These are phyloP conservation scores for Arctocebus calabarensis DNA, from an alignment of 2,797 vertebrate species.

Conservation along the genomic window DNA sequence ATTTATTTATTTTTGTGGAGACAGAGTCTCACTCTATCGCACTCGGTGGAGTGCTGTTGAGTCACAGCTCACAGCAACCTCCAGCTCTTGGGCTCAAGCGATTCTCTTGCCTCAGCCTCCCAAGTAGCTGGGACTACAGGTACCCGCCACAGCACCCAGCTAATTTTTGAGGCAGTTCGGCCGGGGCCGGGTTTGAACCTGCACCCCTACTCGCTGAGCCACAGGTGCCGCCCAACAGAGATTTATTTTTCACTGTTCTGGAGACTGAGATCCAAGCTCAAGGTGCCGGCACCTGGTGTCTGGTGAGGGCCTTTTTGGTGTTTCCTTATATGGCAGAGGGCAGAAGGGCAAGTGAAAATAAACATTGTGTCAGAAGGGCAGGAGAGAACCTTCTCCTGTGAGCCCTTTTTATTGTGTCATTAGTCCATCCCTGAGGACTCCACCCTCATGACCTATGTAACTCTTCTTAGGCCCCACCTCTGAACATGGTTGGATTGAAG, in stretches of 20 bases:
- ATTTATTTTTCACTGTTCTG: not conserved
- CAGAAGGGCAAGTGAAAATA: not conserved
- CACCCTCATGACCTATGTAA: not conserved
- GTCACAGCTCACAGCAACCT: too few species aligned
- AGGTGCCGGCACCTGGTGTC: not conserved
- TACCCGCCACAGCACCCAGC: too few species aligned
- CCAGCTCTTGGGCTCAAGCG: too few species aligned
- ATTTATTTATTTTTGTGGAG: too few species aligned
- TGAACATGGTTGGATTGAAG: not conserved
- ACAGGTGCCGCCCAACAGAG: too few species aligned
- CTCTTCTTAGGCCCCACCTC: not conserved
- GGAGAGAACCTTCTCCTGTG: not conserved
- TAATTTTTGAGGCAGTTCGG: too few species aligned
- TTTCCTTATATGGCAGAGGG: not conserved
- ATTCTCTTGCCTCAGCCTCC: too few species aligned
- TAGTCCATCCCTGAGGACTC: not conserved
- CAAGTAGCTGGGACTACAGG: too few species aligned
- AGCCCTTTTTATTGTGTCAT: not conserved
- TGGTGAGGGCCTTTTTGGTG: not conserved
- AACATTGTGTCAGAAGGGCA: not conserved
- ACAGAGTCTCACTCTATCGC: too few species aligned
- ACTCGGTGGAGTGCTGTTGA: too few species aligned
- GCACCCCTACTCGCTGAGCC: too few species aligned
- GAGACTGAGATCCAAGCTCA: not conserved
- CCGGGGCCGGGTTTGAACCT: too few species aligned